Evolutionary conservation across 2,113 vertebrate species (phyloP).

Genomic region (Ceratotherium simum): DNA sequence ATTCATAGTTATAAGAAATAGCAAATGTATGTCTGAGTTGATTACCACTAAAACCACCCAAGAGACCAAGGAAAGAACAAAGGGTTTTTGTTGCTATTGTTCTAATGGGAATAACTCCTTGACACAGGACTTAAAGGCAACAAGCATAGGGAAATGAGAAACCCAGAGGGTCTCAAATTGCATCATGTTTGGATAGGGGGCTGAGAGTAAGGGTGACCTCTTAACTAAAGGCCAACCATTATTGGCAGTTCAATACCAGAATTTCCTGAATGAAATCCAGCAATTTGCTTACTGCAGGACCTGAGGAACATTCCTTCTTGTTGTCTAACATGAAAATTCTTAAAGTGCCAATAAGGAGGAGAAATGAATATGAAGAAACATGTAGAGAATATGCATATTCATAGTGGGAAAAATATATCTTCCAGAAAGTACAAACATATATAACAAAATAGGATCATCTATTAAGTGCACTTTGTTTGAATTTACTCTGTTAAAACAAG

Average conservation of each 20-base stretch:
- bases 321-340: constrained; percentile 38
- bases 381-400: neutral
- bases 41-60: constrained; percentile 68
- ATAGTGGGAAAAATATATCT: neutral
- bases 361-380: neutral
- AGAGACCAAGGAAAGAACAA: constrained; percentile 73
- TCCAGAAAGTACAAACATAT: neutral
- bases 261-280: neutral
- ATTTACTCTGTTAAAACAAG: constrained; percentile 40
- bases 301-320: neutral
- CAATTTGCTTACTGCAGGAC: neutral
- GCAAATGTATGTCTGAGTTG: constrained; percentile 68
- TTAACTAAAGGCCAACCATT: neutral
- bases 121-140: constrained; percentile 48
- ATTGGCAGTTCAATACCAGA: neutral
- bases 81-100: constrained; percentile 73
- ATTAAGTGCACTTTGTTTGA: neutral
- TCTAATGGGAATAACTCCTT: constrained; percentile 66
- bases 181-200: neutral
- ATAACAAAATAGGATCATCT: neutral
- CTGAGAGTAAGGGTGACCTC: neutral
- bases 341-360: neutral
- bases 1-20: constrained; percentile 66
- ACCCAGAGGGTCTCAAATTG: constrained; percentile 20
- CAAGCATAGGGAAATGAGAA: constrained; percentile 53